phyloP scores from a whole-genome alignment of 2,797 vertebrate genomes.

The Lycodopsis pacificus region DNA sequence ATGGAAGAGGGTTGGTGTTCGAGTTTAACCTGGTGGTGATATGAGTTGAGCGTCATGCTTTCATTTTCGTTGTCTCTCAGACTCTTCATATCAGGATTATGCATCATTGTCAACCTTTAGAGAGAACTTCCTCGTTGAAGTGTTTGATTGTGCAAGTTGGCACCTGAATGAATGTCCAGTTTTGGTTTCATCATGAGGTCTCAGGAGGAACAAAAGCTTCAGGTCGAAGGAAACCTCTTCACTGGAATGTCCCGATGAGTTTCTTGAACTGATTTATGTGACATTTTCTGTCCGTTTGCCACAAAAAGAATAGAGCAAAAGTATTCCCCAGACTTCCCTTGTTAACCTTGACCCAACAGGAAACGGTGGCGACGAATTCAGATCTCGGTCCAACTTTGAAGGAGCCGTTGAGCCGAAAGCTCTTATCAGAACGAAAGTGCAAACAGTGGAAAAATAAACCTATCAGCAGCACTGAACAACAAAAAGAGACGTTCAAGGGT shows the following conservation, averaged over 20 bases:
- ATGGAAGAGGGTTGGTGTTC: no score
- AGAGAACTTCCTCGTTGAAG: neutral
- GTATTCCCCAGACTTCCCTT: neutral
- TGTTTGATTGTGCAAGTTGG: neutral
- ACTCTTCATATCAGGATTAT: no score
- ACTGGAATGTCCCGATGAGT: neutral
- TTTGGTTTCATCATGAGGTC: neutral
- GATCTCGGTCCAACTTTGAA: neutral
- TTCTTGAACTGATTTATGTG: no score
- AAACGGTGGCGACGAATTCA: no score
- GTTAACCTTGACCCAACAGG: no score
- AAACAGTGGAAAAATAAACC: neutral
- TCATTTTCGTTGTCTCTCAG: no score
- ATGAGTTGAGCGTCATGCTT: no score
- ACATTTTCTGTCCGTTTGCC: no score
- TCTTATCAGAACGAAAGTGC: slow-evolving; percentile 1
- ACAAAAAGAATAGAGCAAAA: neutral
- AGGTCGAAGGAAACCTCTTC: neutral
- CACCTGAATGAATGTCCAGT: neutral
- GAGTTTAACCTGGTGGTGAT: no score
- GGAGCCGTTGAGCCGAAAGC: neutral
- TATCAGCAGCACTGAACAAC: neutral
- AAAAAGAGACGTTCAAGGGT: neutral
- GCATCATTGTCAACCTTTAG: neutral
- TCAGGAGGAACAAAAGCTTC: neutral